A percentile compares a stretch with the other conserved stretches of the same genome.
Conservation (phyloP, 2,113 vertebrate genomes). For the Cranoglanis bouderius region DNA sequence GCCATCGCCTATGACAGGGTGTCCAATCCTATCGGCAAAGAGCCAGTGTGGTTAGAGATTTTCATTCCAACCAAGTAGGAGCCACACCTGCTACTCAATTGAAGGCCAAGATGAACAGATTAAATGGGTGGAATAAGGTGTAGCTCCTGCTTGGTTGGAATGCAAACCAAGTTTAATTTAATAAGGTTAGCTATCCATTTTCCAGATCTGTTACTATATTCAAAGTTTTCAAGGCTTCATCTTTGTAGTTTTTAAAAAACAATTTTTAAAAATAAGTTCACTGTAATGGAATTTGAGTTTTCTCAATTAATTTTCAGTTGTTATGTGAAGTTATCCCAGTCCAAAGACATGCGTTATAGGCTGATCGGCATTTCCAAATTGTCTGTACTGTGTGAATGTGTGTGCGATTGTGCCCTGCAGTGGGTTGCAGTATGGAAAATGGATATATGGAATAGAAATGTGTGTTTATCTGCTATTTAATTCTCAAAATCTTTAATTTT, state of each 20-base stretch:
- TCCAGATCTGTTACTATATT: background rate
- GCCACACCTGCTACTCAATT: background rate
- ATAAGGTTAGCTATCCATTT: background rate
- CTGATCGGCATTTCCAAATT: too few species aligned
- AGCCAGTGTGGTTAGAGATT: background rate
- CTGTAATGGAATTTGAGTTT: background rate
- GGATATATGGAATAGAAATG: too few species aligned
- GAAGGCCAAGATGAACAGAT: conserved; percentile 8
- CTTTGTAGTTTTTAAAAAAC: background rate
- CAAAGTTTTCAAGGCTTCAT: background rate
- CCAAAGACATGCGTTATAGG: too few species aligned
- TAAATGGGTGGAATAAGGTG: background rate
- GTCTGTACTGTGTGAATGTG: too few species aligned
- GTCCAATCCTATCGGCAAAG: background rate
- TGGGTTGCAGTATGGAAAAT: too few species aligned
- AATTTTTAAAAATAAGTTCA: background rate
- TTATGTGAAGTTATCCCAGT: background rate
- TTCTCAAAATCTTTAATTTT: background rate
- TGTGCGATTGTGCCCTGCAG: too few species aligned
- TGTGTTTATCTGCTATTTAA: background rate
- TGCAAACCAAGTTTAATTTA: background rate
- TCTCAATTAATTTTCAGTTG: background rate
- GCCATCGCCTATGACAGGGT: background rate
- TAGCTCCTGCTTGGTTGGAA: background rate
- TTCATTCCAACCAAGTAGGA: conserved; percentile 14